These are phyloP conservation scores for Silurus asotus DNA, from an alignment of 2,113 vertebrate species.

Conservation along the genomic window DNA sequence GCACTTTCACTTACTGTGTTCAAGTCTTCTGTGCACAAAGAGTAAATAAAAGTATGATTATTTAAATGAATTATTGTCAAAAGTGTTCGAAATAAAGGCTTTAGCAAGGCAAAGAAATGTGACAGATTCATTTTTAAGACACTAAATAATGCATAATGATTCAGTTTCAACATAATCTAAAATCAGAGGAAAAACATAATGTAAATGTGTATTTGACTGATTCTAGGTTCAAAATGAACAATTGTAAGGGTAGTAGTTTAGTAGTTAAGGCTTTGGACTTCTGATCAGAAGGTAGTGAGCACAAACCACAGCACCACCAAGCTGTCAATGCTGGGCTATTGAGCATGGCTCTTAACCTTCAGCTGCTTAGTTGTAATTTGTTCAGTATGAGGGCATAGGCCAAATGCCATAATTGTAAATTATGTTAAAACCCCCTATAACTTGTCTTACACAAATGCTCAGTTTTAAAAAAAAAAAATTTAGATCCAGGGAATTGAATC, in stretches of 20 bases:
- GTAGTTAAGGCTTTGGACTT: too few relatives aligned
- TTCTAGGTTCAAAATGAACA: neutral
- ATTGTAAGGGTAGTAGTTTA: too few relatives aligned
- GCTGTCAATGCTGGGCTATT: too few relatives aligned
- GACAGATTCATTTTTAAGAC: neutral
- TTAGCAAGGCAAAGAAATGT: neutral
- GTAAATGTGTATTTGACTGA: neutral
- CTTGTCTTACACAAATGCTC: neutral
- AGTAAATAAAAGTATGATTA: neutral
- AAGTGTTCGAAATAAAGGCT: neutral
- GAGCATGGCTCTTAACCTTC: too few relatives aligned
- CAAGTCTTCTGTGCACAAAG: slow-evolving; percentile 71
- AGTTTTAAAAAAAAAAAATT: neutral
- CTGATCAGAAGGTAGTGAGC: too few relatives aligned
- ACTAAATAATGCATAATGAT: neutral
- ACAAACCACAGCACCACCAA: too few relatives aligned
- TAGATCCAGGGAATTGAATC: neutral
- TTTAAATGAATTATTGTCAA: neutral
- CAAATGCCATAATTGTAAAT: too few relatives aligned
- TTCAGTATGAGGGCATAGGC: too few relatives aligned
- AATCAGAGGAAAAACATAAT: neutral
- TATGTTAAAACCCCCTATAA: neutral
- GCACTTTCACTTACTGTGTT: slow-evolving; percentile 77
- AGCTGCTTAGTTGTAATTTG: too few relatives aligned
- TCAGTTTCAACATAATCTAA: neutral